A percentile compares a stretch with the other conserved stretches of the same genome.
Conservation (phyloP, 2,797 vertebrate species). For the Malurus leucopterus region DNA sequence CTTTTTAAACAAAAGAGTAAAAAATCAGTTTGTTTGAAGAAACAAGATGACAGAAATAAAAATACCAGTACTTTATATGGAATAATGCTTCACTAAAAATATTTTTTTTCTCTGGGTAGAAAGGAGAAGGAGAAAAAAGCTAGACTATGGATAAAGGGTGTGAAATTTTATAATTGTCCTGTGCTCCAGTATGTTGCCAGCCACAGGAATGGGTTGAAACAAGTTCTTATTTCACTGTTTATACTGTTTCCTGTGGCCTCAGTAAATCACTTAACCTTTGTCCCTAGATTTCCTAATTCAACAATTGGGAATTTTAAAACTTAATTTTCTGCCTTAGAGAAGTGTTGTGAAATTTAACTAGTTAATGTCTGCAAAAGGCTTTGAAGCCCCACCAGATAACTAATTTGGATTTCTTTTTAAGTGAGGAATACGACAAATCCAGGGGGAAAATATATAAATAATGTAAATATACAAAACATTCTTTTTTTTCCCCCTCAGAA, state of each 20-base stretch:
- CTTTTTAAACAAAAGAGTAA: neutral
- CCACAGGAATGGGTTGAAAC: neutral
- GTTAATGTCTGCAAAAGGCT: neutral
- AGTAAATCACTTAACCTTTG: constrained; percentile 44
- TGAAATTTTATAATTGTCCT: neutral
- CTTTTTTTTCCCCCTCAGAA: neutral
- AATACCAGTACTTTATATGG: neutral
- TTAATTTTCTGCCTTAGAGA: constrained; percentile 37
- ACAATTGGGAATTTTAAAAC: constrained; percentile 38
- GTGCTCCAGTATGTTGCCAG: neutral
- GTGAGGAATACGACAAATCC: neutral
- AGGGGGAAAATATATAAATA: neutral
- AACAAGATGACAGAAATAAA: neutral
- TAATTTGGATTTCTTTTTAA: neutral
- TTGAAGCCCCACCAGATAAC: neutral
- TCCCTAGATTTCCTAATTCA: constrained; percentile 28
- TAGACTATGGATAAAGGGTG: neutral
- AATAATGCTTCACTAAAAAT: neutral
- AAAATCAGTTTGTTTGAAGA: neutral
- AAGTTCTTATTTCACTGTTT: neutral
- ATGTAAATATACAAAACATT: neutral
- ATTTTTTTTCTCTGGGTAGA: neutral
- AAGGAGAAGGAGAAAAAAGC: neutral
- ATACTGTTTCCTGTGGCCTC: constrained; percentile 27
- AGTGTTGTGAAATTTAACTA: constrained; percentile 29